These are phyloP conservation scores for Clivina fossor DNA, from an alignment of 2,888 invertebrate species.

Conservation along the genomic window DNA sequence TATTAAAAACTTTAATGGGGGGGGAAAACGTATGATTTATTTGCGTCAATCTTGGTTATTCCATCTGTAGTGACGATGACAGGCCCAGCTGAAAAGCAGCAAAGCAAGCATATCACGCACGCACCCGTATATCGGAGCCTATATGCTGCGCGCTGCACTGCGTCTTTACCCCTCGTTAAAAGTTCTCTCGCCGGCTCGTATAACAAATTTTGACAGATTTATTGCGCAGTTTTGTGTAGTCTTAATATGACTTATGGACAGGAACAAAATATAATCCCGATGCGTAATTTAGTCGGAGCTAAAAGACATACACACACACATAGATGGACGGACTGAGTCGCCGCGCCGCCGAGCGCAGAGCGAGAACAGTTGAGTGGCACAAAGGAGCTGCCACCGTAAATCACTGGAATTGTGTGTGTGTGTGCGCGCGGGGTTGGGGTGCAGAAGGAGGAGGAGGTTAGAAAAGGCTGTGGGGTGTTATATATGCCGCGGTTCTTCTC, in stretches of 20 bases:
- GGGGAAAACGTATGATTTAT: too few relatives aligned
- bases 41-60: too few relatives aligned
- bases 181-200: background rate
- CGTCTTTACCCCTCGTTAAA: background rate
- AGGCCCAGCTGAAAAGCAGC: too few relatives aligned
- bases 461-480: too few relatives aligned
- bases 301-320: background rate
- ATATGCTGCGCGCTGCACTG: too few relatives aligned
- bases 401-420: conserved; percentile 6
- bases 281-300: conserved; percentile 36
- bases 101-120: too few relatives aligned
- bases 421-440: too few relatives aligned
- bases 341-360: background rate
- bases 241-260: conserved; percentile 58
- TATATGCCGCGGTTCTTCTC: too few relatives aligned
- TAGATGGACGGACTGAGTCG: background rate
- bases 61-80: too few relatives aligned
- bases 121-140: too few relatives aligned
- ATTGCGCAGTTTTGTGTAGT: conserved; percentile 55
- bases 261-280: conserved; percentile 48
- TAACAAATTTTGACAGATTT: conserved; percentile 52
- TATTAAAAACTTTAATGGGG: too few relatives aligned
- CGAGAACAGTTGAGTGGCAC: conserved; percentile 21
- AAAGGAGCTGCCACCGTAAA: conserved; percentile 31
- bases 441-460: too few relatives aligned